These are phyloP conservation scores for Tethya wilhelma DNA, from an alignment of 37 sponge, comb jelly and placozoan genomes.

Conservation along the genomic window DNA sequence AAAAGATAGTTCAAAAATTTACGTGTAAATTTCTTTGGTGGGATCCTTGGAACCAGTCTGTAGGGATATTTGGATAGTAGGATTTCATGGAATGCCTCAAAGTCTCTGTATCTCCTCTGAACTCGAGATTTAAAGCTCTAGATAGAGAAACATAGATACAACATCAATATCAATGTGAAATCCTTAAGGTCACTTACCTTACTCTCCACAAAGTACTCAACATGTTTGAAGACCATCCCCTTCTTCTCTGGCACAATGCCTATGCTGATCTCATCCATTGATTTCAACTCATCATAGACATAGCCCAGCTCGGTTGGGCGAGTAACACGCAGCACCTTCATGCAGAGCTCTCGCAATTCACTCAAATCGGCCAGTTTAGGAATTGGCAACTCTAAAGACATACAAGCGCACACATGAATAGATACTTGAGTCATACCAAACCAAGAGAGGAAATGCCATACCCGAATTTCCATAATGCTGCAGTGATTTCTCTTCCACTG, in stretches of 20 bases:
- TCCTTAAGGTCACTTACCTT: conserved; percentile 36
- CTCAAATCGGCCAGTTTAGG: conserved; percentile 54
- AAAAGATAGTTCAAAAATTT: too few species aligned
- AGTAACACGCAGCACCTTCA: conserved; percentile 22
- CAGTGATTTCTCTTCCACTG: conserved; percentile 64
- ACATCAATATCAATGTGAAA: background rate
- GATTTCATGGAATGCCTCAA: conserved; percentile 86
- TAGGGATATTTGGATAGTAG: conserved; percentile 83
- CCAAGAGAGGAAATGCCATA: background rate
- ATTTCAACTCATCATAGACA: conserved; percentile 78
- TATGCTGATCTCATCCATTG: conserved; percentile 73
- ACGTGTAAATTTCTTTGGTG: conserved; percentile 90
- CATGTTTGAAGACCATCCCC: conserved; percentile 83
- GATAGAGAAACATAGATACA: background rate
- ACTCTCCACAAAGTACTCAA: conserved; percentile 76
- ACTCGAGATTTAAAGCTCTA: conserved; percentile 53
- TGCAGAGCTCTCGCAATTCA: conserved; percentile 19
- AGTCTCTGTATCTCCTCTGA: conserved; percentile 84
- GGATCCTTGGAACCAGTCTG: conserved; percentile 80
- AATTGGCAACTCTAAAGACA: conserved; percentile 61
- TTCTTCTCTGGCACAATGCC: conserved; percentile 85
- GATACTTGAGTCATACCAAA: background rate
- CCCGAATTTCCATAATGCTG: conserved; percentile 45
- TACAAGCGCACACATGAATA: too few species aligned
- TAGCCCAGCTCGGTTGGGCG: conserved; percentile 56